These are phyloP conservation scores for Drosophila fulvimacula DNA, from an alignment of 2,888 invertebrate genomes.

Conservation along the genomic window DNA sequence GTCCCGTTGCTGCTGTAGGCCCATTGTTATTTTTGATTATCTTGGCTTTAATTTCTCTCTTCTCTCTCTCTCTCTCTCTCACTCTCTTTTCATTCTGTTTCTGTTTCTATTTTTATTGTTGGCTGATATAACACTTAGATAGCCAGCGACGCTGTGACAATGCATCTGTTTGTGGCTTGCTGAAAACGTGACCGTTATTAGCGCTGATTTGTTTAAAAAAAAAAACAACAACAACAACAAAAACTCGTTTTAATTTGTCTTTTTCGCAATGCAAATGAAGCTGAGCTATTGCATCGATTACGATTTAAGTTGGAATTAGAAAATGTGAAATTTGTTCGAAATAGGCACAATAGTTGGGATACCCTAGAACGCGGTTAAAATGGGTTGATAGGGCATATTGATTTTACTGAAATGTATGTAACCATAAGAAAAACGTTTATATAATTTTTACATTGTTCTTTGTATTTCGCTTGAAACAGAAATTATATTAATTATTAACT, in stretches of 20 bases:
- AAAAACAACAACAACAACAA: constrained; percentile 4
- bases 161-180: constrained; percentile 61
- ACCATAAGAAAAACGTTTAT: no score
- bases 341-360: background rate
- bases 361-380: background rate
- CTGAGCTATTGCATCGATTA: constrained; percentile 3
- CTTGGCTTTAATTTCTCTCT: constrained; percentile 70
- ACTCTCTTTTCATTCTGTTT: constrained; percentile 1
- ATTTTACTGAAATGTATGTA: background rate
- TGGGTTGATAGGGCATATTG: background rate
- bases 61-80: background rate
- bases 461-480: no score
- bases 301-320: background rate
- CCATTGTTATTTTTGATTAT: constrained; percentile 59
- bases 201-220: constrained; percentile 41
- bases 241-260: constrained; percentile 10
- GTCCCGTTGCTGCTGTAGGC: constrained; percentile 37
- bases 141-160: constrained; percentile 55
- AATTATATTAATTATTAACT: no score
- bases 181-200: constrained; percentile 76
- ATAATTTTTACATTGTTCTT: no score
- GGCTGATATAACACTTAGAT: constrained; percentile 78
- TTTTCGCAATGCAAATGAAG: constrained; percentile 20
- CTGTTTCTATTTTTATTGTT: constrained; percentile 39
- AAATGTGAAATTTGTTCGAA: background rate